Evolutionary conservation across 2,113 vertebrate species (phyloP).

Genomic region (Scopus umbretta): DNA sequence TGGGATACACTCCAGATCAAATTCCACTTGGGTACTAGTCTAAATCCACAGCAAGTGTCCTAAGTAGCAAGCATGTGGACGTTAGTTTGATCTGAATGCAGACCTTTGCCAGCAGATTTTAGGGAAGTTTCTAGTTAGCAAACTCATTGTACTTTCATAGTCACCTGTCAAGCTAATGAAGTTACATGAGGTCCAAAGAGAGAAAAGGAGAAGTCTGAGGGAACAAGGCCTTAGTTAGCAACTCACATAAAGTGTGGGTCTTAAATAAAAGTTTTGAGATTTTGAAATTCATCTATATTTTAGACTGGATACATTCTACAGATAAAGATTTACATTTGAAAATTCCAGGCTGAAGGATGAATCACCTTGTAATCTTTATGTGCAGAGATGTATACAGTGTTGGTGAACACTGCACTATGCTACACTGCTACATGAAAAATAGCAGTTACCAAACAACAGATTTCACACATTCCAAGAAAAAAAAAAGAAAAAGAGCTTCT

Average conservation of each 20-base stretch:
- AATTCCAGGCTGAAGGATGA: not conserved
- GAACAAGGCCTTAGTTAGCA: not conserved
- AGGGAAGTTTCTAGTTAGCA: not conserved
- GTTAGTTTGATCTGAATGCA: not conserved
- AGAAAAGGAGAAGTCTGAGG: not conserved
- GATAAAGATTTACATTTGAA: not conserved
- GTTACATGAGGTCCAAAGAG: not conserved
- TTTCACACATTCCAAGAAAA: not conserved
- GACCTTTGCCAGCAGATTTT: not conserved
- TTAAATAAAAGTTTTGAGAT: not conserved
- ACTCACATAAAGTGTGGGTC: not conserved
- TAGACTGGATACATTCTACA: not conserved
- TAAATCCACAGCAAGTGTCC: not conserved
- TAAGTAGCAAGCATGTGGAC: not conserved
- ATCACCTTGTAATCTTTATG: not conserved
- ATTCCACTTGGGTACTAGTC: not conserved
- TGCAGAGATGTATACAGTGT: not conserved
- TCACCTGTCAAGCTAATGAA: not conserved
- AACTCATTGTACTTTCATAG: not conserved
- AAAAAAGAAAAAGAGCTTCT: not conserved
- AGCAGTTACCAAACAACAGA: not conserved
- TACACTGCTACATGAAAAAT: not conserved
- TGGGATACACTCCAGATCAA: not conserved
- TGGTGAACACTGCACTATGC: not conserved
- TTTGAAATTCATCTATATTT: not conserved